A percentile compares a stretch with the other conserved stretches of the same genome.
These are phyloP conservation scores for Pandemis heparana DNA, from an alignment of 2,888 invertebrate species.

Conservation along the genomic window DNA sequence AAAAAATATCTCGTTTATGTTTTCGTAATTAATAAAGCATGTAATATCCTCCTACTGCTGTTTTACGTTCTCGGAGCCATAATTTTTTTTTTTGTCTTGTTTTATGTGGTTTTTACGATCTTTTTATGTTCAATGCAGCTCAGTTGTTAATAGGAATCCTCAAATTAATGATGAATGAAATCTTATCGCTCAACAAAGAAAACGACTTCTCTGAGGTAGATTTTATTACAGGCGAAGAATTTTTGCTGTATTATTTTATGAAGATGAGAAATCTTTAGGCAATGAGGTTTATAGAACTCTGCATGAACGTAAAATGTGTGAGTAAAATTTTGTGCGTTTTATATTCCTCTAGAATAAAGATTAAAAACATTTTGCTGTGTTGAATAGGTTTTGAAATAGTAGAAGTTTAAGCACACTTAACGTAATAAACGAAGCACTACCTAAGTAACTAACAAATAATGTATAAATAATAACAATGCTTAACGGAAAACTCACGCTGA, in stretches of 20 bases:
- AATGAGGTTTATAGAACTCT: background rate
- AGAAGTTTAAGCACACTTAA: too few species aligned
- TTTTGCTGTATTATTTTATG: background rate
- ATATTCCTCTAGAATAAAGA: background rate
- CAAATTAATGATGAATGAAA: slow-evolving; percentile 60
- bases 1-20: slow-evolving; percentile 11
- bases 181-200: slow-evolving; percentile 45
- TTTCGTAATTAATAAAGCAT: slow-evolving; percentile 31
- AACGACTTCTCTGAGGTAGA: slow-evolving; percentile 3
- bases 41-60: slow-evolving; percentile 53
- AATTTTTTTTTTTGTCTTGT: slow-evolving; percentile 59
- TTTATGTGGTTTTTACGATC: slow-evolving; percentile 64
- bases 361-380: too few species aligned
- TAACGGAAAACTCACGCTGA: too few species aligned
- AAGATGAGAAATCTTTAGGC: background rate
- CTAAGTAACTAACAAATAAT: too few species aligned
- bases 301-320: background rate
- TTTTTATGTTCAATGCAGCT: slow-evolving; percentile 62
- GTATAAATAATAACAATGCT: too few species aligned
- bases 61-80: slow-evolving; percentile 53
- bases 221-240: background rate
- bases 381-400: too few species aligned
- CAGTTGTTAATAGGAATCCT: slow-evolving; percentile 60
- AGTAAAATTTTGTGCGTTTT: background rate
- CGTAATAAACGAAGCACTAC: too few species aligned